Conservation (phyloP, 2,797 vertebrate genomes). For the Chelmon rostratus region DNA sequence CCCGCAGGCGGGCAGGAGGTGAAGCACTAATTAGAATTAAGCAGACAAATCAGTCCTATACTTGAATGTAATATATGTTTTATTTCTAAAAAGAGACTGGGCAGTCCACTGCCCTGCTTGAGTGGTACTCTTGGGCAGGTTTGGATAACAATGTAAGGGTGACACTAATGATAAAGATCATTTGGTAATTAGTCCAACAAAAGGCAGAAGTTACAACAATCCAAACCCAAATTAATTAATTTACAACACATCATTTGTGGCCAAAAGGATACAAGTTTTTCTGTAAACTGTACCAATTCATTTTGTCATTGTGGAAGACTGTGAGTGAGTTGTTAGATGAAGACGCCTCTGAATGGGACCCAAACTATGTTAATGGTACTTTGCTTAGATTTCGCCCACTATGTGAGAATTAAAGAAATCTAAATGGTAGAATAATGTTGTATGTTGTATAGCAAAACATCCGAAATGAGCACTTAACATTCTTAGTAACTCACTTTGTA, state of each 20-base stretch:
- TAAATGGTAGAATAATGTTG: neutral
- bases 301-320: neutral
- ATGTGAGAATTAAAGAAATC: neutral
- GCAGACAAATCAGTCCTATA: constrained; percentile 20
- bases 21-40: neutral
- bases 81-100: neutral
- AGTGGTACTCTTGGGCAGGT: constrained; percentile 3
- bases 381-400: neutral
- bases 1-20: neutral
- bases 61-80: constrained; percentile 15
- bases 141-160: constrained; percentile 1
- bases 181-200: constrained; percentile 11
- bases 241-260: neutral
- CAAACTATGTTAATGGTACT: neutral
- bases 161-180: constrained; percentile 20
- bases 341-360: neutral
- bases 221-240: neutral
- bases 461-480: neutral
- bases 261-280: neutral
- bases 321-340: neutral
- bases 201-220: neutral
- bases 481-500: constrained; percentile 90
- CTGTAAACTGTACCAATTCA: neutral
- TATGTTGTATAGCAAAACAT: neutral
- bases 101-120: neutral